A percentile compares a stretch with the other conserved stretches of the same genome.
Conservation (phyloP, 2,113 vertebrate species). For the Zeus faber region DNA sequence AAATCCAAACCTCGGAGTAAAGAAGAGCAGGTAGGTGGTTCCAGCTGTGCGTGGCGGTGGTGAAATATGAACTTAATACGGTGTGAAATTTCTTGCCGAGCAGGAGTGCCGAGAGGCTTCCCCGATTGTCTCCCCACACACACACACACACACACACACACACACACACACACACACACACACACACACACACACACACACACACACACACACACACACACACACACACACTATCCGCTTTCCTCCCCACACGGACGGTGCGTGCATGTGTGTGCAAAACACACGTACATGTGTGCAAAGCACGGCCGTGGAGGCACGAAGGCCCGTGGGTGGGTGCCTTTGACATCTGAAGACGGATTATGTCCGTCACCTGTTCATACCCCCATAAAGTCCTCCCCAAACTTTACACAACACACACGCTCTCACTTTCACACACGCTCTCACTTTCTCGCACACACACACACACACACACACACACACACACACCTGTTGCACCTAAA, state of each 20-base stretch:
- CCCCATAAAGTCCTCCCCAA: no score
- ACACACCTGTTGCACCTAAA: no score
- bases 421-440: slow-evolving; percentile 11
- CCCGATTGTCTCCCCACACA: slow-evolving; percentile 13
- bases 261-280: slow-evolving; percentile 35
- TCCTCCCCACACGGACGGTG: no score
- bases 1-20: slow-evolving; percentile 24
- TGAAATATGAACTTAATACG: slow-evolving; percentile 65
- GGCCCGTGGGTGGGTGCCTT: slow-evolving; percentile 35
- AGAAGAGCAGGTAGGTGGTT: slow-evolving; percentile 55
- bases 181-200: neutral
- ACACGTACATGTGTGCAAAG: slow-evolving; percentile 50
- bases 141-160: slow-evolving; percentile 35
- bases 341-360: slow-evolving; percentile 64
- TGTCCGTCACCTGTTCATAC: slow-evolving; percentile 64
- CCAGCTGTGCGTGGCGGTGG: slow-evolving; percentile 43
- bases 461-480: no score
- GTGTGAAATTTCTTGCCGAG: slow-evolving; percentile 58
- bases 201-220: slow-evolving; percentile 2
- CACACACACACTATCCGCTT: slow-evolving; percentile 1
- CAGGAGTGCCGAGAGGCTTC: slow-evolving; percentile 51
- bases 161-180: neutral
- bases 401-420: no score
- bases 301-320: neutral
- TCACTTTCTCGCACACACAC: slow-evolving; percentile 23